Evolutionary conservation across 35 echinoderm and acorn worm species (phyloP), one percentile per base, ranked within the genome.

Genomic region (Strongylocentrotus purpuratus): DNA sequence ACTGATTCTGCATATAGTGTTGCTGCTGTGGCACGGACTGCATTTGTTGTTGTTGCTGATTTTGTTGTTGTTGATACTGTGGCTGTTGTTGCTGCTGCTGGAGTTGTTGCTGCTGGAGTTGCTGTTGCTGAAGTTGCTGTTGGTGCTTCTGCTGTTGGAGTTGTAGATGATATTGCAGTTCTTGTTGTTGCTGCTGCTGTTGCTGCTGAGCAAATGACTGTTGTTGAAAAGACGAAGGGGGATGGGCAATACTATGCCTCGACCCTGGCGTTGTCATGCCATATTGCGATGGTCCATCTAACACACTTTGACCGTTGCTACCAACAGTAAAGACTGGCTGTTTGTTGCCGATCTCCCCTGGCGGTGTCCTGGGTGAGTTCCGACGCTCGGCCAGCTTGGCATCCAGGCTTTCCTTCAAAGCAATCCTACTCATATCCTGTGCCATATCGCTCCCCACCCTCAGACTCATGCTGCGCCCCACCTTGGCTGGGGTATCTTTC

Each of bases 371-470:
- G 22, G 94, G 94, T 14, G 86, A 50, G 33, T 90, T 48, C n/a
- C 70, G 86, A 60, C 98, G 61, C 92, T 97, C 86, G 25, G 98
- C 96, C 88, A 99, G 86, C 61, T 97, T 99, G 10, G 98, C 98
- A 94, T 96, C 97, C 86, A 99, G 85, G 78, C 96, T 98, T 47
- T 99, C 98, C 92, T 96, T 95, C 85, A 97, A 90, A 46, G 59
- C 92, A 14, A 95, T 33, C 32, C 96, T 89, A 31, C 88, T 95
- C 90, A 98, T 86, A 59, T 86, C 94, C 18, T 70, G 94, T 7
- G 61, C n/a, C 59, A 94, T 45, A 70, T 99, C 98, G 33, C 70
- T 95, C 12, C 96, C 85, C 13, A 95, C 50, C n/a, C 94, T 85
- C 28, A 97, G 58, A 94, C 96, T 97, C 41, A 97, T 95, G 31